Base-by-base conservation (phyloP, 2,113 vertebrate species). In the Tympanuchus pallidicinctus region DNA sequence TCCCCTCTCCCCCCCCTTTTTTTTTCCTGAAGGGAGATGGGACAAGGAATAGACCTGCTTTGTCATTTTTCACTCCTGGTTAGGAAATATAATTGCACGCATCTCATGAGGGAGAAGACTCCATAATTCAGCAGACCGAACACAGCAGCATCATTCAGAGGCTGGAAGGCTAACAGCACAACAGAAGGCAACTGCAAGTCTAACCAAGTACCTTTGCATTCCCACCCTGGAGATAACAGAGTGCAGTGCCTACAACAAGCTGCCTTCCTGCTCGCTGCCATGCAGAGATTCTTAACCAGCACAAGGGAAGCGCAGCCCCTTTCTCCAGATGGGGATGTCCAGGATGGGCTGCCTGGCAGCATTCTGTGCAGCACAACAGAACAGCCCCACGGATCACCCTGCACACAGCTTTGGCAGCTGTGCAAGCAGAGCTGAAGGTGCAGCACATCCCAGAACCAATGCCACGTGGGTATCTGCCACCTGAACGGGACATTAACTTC, bases 81-180 rank as follows among this genome's bases (percentile, higher is more conserved):
- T 72, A 93, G 38, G 50, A 90, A 81, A 45, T 43, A 76, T 42
- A 75, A 63, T 59, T 82, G 66, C 76, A 93, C 67, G 70, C 48
- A 64, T 47, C 74, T 3, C 0, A 30, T 32, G 56, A 83, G 80
- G 76, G 82, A 74, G 61, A 64, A 76, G 80, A 87, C 59, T 11
- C n/a, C 32, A n/a, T 48, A 73, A 67, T 83, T 90, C 88, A 88
- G 86, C 70, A 77, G 3, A 88, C 13, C 45, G 72, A 73, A 91
- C 92, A 74, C 16, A 92, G 82, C 52, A 54, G 52, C 16, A 27
- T 28, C 27, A 28, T 30, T 28, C 17, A 25, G 27, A 28, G 52
- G 27, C 27, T 9, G 13, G 52, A 54, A 30, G 15, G 52, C 65
- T 73, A 54, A 54, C 61, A 82, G 66, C 5, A 0, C 36, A 24